phyloP scores from a whole-genome alignment of 92 coral and sea anemone genomes.

The Porites cylindrica region DNA sequence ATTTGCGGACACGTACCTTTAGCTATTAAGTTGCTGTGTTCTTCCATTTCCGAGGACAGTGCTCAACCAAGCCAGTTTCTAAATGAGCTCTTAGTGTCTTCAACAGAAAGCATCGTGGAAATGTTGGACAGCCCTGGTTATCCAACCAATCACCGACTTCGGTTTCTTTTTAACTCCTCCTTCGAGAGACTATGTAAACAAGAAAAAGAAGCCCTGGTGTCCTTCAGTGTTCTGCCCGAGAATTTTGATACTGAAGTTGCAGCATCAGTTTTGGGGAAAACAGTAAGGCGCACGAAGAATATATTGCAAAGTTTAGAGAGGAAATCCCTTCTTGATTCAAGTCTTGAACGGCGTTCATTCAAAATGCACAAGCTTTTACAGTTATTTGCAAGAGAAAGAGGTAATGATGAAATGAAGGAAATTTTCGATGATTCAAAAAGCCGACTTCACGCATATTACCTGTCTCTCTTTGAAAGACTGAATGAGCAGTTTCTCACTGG shows the following conservation, averaged over 20 bases:
- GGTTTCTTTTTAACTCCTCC: conserved; percentile 18
- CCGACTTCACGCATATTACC: conserved; percentile 31
- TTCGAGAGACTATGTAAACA: conserved; percentile 3
- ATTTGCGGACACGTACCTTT: conserved; percentile 47
- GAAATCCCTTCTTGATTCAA: neutral
- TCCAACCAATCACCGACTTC: conserved; percentile 9
- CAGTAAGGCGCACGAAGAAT: neutral
- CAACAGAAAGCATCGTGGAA: neutral
- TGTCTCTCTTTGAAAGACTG: conserved; percentile 10
- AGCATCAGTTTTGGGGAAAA: conserved; percentile 1
- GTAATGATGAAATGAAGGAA: conserved; percentile 22
- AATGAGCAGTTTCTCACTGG: conserved; percentile 44
- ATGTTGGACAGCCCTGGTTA: conserved; percentile 19
- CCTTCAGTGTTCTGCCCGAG: conserved; percentile 17
- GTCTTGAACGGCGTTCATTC: neutral
- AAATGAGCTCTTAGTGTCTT: neutral
- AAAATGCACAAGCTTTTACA: conserved; percentile 28
- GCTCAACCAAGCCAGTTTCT: conserved; percentile 1
- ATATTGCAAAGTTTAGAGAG: neutral
- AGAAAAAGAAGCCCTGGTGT: conserved; percentile 12
- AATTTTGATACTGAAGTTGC: neutral
- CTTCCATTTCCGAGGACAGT: conserved; percentile 1
- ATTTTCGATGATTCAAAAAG: neutral
- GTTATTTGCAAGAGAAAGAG: conserved; percentile 25
- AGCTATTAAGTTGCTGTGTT: conserved; percentile 24